phyloP scores from a whole-genome alignment of 2,113 vertebrate species.

The Rhodinocichla rosea region DNA sequence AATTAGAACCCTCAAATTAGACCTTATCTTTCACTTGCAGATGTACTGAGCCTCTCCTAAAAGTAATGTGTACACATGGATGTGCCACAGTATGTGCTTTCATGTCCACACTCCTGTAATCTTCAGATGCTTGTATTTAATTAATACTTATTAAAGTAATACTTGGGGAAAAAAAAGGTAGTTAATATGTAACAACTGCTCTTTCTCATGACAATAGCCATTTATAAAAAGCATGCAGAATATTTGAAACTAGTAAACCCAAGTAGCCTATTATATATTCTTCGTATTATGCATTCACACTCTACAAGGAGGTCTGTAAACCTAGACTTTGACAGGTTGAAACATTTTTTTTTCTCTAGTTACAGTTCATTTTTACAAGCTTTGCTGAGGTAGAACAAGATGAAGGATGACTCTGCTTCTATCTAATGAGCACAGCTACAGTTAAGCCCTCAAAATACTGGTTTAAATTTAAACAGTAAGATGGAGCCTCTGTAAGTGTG shows the following conservation, averaged over 20 bases:
- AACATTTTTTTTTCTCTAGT: neutral
- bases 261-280: neutral
- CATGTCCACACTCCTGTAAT: neutral
- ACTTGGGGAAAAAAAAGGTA: neutral
- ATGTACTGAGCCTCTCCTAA: neutral
- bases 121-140: neutral
- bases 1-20: neutral
- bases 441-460: neutral
- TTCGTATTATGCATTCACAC: neutral
- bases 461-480: neutral
- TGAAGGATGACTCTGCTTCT: neutral
- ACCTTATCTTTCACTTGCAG: neutral
- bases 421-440: neutral
- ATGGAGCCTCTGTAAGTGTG: neutral
- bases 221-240: neutral
- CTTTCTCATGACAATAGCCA: neutral
- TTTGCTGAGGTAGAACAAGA: neutral
- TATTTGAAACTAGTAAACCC: neutral
- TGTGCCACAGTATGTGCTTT: neutral
- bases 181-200: neutral
- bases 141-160: neutral
- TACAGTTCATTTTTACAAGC: neutral
- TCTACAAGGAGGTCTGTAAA: neutral
- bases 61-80: neutral
- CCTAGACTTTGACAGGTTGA: neutral